A percentile compares a stretch with the other conserved stretches of the same genome.
Evolutionary conservation across 1,140 invertebrate species (phyloP).

Genomic region (Ericerus pela): DNA sequence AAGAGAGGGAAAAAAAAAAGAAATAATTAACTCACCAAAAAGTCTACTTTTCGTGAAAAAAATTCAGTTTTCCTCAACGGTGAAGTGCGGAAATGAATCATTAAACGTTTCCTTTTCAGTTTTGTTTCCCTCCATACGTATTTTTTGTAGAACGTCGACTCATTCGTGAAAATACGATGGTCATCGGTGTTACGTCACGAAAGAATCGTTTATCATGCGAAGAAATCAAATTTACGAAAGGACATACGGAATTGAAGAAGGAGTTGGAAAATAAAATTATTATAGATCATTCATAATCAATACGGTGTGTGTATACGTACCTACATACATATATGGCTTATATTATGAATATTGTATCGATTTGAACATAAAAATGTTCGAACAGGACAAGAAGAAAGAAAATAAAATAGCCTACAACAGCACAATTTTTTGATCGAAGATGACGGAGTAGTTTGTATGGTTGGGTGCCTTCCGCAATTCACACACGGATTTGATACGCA

Average conservation of each 20-base stretch:
- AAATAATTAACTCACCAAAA: background rate
- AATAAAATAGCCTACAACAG: no score
- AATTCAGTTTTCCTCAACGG: background rate
- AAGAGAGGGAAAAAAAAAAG: background rate
- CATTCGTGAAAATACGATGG: no score
- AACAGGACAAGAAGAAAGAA: background rate
- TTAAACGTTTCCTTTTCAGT: background rate
- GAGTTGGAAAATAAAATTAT: background rate
- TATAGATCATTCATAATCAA: background rate
- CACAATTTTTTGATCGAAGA: background rate
- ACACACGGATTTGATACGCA: constrained; percentile 7
- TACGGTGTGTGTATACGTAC: background rate
- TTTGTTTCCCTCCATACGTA: no score
- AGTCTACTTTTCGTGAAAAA: background rate
- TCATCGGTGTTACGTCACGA: no score
- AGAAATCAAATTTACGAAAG: background rate
- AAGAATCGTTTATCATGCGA: no score
- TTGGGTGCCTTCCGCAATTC: constrained; percentile 6
- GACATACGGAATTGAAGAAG: background rate
- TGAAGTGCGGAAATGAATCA: constrained; percentile 1
- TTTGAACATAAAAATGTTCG: background rate
- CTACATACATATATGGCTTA: no score
- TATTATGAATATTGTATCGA: background rate
- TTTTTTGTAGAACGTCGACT: no score
- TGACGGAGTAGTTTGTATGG: constrained; percentile 2